Evolutionary conservation across 2,797 vertebrate genomes (phyloP).

Genomic region (Eulemur mongoz): DNA sequence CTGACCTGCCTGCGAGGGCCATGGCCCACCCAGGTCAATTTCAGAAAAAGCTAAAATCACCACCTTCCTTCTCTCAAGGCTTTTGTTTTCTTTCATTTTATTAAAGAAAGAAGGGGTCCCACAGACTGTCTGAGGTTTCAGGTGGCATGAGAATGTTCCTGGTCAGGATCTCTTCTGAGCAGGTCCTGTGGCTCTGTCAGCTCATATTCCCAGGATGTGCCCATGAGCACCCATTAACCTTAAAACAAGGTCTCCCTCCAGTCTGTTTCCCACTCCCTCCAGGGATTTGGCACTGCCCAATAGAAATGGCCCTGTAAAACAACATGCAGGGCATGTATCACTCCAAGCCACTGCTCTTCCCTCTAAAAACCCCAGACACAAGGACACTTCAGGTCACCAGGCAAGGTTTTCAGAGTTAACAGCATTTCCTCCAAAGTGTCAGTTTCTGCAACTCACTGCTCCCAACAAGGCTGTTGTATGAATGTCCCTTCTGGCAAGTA

Average conservation of each 20-base stretch:
- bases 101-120: background rate
- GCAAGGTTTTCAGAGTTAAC: background rate
- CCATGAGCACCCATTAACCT: background rate
- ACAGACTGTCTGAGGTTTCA: background rate
- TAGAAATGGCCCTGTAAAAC: background rate
- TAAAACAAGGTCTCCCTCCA: background rate
- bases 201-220: background rate
- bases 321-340: background rate
- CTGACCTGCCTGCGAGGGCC: background rate
- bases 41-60: background rate
- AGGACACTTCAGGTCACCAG: background rate
- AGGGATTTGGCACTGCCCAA: background rate
- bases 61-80: background rate
- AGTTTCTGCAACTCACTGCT: background rate
- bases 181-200: background rate
- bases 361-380: background rate
- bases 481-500: background rate
- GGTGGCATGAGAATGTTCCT: background rate
- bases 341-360: background rate
- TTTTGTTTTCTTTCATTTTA: constrained; percentile 24
- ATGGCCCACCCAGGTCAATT: background rate
- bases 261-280: background rate
- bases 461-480: background rate
- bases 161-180: background rate
- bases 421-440: background rate